Evolutionary conservation across 2,797 vertebrate genomes (phyloP).

Genomic region (Thunnus albacares): DNA sequence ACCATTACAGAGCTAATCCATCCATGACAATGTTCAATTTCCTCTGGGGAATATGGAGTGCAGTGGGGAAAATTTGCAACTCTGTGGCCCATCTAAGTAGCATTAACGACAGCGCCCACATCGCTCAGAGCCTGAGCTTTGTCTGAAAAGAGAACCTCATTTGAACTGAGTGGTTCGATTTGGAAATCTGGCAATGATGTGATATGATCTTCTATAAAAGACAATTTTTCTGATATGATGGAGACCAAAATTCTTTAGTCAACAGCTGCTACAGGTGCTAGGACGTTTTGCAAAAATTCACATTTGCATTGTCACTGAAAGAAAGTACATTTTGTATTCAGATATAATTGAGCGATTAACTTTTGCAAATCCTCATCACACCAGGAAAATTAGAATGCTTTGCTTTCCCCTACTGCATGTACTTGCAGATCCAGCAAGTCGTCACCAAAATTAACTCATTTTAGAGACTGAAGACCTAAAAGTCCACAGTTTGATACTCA

Average conservation of each 20-base stretch:
- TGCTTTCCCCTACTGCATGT: neutral
- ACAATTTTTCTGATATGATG: constrained; percentile 42
- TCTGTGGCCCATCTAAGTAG: constrained; percentile 77
- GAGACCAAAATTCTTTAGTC: constrained; percentile 10
- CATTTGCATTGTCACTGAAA: constrained; percentile 22
- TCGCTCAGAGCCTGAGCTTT: constrained; percentile 58
- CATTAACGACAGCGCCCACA: constrained; percentile 72
- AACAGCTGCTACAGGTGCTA: constrained; percentile 21
- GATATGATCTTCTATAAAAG: constrained; percentile 61
- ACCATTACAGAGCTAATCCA: constrained; percentile 99
- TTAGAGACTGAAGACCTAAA: neutral
- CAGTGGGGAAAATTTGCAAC: constrained; percentile 78
- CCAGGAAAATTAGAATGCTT: neutral
- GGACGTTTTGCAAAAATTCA: constrained; percentile 17
- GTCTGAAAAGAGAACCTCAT: constrained; percentile 63
- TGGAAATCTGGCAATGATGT: constrained; percentile 48
- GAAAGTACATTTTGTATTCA: constrained; percentile 42
- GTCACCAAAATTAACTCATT: neutral
- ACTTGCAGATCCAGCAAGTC: neutral
- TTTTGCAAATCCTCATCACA: constrained; percentile 1
- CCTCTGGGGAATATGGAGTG: constrained; percentile 94
- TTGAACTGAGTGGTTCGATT: constrained; percentile 61
- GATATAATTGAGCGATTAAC: constrained; percentile 43
- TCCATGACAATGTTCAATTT: constrained; percentile 99
- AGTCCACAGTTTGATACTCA: neutral